A percentile compares a stretch with the other conserved stretches of the same genome.
phyloP scores from a whole-genome alignment of 2,797 vertebrate genomes.

The Octomys mimax region DNA sequence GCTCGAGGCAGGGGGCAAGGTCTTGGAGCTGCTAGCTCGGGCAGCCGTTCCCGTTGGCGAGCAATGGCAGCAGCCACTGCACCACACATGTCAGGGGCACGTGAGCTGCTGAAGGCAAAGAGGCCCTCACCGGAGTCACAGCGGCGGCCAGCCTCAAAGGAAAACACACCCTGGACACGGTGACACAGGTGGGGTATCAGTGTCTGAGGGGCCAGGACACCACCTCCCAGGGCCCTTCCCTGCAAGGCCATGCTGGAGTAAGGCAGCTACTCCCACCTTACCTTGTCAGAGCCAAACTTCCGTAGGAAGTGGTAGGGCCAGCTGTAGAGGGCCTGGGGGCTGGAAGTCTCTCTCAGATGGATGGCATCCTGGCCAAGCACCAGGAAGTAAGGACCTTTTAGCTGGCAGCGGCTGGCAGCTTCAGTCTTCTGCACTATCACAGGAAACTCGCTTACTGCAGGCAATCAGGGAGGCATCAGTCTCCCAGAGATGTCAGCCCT shows the following conservation, averaged over 20 bases:
- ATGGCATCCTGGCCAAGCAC: slow-evolving; percentile 88
- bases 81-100: slow-evolving; percentile 89
- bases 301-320: slow-evolving; percentile 95
- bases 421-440: slow-evolving; percentile 91
- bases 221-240: not conserved
- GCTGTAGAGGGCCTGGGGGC: slow-evolving; percentile 86
- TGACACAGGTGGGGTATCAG: not conserved
- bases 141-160: slow-evolving; percentile 94
- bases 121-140: slow-evolving; percentile 94
- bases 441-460: slow-evolving; percentile 86
- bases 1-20: slow-evolving; percentile 67
- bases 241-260: not conserved
- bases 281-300: slow-evolving; percentile 94
- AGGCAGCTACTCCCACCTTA: slow-evolving; percentile 77
- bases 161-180: slow-evolving; percentile 90
- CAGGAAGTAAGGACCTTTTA: slow-evolving; percentile 92
- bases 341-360: slow-evolving; percentile 85
- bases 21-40: slow-evolving; percentile 55
- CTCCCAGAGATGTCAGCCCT: not conserved
- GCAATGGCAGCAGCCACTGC: slow-evolving; percentile 88
- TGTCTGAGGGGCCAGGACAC: not conserved
- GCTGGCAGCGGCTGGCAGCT: slow-evolving; percentile 90
- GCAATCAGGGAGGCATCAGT: not conserved
- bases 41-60: slow-evolving; percentile 78
- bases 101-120: slow-evolving; percentile 92